Evolutionary conservation across 2,113 vertebrate species (phyloP), one percentile per base, ranked within the genome.

Genomic region (Phylloscopus whistleri): DNA sequence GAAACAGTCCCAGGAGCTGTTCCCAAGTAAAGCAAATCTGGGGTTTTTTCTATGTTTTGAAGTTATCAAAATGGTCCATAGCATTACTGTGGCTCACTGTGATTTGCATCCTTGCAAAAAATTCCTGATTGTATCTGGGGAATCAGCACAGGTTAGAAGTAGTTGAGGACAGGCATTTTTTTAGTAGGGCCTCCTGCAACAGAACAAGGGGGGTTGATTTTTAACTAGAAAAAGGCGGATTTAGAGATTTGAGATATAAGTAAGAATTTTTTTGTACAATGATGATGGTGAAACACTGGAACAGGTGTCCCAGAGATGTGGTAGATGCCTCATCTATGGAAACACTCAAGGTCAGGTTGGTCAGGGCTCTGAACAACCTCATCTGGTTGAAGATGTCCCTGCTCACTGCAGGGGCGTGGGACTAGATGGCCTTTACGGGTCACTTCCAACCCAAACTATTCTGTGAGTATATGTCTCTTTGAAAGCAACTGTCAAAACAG

Each of bases 361-460:
- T 39, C 0, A 0, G 3, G 23, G 33, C 43, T 46, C 9, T 63
- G 46, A 70, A 23, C 4, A 70, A 64, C 8, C 16, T 70, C 43
- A 35, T 24, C 11, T 11, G 22, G 9, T 33, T 48, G 26, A 49
- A 67, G 28, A 19, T 31, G 4, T 44, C 26, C 11, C 30, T 64
- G 18, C 7, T 58, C 17, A 51, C 4, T 44, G 35, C 33, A 39
- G 9, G 3, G 8, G 1, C 2, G 3, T n/a, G 28, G 18, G 30
- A 33, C 15, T 24, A 24, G 13, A 21, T 35, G 22, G 37, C 22
- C 44, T 84, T n/a, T 49, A 55, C 51, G 60, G 6, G 22, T 33
- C 13, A 8, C 11, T 55, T 60, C 59, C 31, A 49, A 28, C 6
- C 9, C 16, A 49, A 60, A 52, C 6, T 30, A 4, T 44, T 73